Evolutionary conservation across 2,888 invertebrate species (phyloP), one percentile per base, ranked within the genome.

Genomic region (Molorchus minor): DNA sequence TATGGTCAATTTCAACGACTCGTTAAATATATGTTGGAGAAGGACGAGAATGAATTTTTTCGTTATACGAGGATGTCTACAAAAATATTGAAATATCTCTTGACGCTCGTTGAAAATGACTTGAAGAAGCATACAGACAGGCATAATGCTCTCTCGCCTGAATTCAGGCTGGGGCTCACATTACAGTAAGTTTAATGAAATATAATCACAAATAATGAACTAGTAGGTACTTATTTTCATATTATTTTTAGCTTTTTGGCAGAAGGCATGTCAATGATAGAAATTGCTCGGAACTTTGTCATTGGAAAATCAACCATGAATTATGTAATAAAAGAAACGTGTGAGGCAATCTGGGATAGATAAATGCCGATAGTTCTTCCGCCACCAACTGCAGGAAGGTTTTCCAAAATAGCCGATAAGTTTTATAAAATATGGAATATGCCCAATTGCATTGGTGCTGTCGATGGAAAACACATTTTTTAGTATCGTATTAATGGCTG

Each of bases 391-490:
- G 7, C 13, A 8, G 7, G 16, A 41, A 15, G 16, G 16, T 41
- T 10, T 8, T 3, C 12, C 12, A 5, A 16, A 12, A 41, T 41
- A 16, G 4, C 4, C 16, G 13, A 10, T 5, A 30, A 21, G 3
- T 43, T 53, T 21, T 20, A 16, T 3, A 21, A 8, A n/a, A 21
- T 10, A 13, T 54, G 43, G 44, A 41, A 43, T 10, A n/a, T 54
- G 35, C 21, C 12, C n/a, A n/a, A n/a, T n/a, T n/a, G n/a, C n/a
- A n/a, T n/a, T n/a, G n/a, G n/a, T n/a, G n/a, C n/a, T n/a, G 12
- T 55, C 5, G 55, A 46, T 20, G 55, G 45, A 2, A 55, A 55
- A 35, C 45, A 55, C 8, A 15, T 55, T 2, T 13, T 46, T 46
- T 29, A 55, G 55, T 33, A 45, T 46, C 4, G 33, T 41, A 2